phyloP scores from a whole-genome alignment of 2,797 vertebrate genomes.

The Syndactyla subalaris region DNA sequence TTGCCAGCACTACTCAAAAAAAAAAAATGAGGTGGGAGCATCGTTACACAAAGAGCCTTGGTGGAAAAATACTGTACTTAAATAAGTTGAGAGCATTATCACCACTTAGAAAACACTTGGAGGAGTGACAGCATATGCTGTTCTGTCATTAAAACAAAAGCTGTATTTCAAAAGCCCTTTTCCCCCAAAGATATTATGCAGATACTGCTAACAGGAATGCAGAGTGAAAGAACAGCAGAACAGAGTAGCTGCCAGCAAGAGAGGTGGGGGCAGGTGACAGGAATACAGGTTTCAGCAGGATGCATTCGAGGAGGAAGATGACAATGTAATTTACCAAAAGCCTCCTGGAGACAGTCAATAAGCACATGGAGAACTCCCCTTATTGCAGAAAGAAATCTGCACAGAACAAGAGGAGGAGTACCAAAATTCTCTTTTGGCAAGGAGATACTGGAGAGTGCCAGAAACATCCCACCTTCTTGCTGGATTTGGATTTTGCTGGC shows the following conservation, averaged over 20 bases:
- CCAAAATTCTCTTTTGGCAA: not conserved
- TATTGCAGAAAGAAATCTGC: conserved; percentile 19
- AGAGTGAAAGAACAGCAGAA: conserved; percentile 4
- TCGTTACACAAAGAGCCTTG: not conserved
- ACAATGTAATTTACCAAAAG: not conserved
- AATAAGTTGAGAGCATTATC: conserved; percentile 36
- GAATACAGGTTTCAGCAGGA: conserved; percentile 44
- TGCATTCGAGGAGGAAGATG: conserved; percentile 8
- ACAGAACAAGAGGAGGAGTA: not conserved
- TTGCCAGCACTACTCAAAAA: not conserved
- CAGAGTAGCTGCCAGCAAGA: not conserved
- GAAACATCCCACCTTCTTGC: not conserved
- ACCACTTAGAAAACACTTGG: conserved; percentile 19
- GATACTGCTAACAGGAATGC: not conserved
- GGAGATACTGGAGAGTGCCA: not conserved
- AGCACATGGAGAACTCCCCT: not conserved
- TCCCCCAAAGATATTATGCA: not conserved
- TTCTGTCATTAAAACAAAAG: conserved; percentile 58
- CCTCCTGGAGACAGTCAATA: conserved; percentile 23
- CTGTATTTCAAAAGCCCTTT: conserved; percentile 22
- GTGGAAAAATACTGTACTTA: conserved; percentile 56
- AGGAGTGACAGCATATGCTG: conserved; percentile 47
- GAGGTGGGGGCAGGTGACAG: conserved; percentile 39
- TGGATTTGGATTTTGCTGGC: conserved; percentile 32
- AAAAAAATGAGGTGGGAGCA: conserved; percentile 17